Conservation (phyloP, 2,113 vertebrate species). For the Noctilio leporinus region DNA sequence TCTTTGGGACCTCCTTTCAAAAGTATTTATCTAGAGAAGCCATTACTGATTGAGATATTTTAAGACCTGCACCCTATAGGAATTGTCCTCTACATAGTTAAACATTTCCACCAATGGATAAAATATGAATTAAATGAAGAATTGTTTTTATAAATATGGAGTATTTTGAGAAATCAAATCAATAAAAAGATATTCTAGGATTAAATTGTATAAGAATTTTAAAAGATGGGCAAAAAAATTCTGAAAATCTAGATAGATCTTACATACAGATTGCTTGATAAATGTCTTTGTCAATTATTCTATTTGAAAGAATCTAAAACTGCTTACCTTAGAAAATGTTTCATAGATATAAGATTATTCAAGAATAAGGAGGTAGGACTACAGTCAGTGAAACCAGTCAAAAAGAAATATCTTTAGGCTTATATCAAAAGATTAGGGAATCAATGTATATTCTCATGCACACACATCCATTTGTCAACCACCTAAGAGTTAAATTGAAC, state of each 20-base stretch:
- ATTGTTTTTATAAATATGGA: not conserved
- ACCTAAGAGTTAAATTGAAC: not conserved
- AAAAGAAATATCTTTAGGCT: not conserved
- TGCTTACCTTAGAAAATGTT: not conserved
- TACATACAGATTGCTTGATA: not conserved
- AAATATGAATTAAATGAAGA: not conserved
- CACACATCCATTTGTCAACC: not conserved
- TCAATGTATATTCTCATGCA: not conserved
- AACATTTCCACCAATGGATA: not conserved
- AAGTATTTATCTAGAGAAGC: not conserved
- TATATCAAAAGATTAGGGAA: not conserved
- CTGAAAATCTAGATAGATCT: not conserved
- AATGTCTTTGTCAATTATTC: not conserved
- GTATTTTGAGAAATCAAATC: not conserved
- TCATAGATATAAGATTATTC: not conserved
- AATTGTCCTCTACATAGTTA: not conserved
- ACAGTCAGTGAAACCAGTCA: not conserved
- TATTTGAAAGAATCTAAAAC: not conserved
- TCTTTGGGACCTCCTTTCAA: not conserved
- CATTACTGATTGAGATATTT: not conserved
- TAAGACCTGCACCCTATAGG: not conserved
- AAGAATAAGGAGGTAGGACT: not conserved
- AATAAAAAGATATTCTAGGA: not conserved
- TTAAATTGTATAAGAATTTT: not conserved
- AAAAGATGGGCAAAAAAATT: not conserved